Evolutionary conservation across 2,797 vertebrate genomes (phyloP), one percentile per base, ranked within the genome.

Genomic region (Zenarchopterus dispar): DNA sequence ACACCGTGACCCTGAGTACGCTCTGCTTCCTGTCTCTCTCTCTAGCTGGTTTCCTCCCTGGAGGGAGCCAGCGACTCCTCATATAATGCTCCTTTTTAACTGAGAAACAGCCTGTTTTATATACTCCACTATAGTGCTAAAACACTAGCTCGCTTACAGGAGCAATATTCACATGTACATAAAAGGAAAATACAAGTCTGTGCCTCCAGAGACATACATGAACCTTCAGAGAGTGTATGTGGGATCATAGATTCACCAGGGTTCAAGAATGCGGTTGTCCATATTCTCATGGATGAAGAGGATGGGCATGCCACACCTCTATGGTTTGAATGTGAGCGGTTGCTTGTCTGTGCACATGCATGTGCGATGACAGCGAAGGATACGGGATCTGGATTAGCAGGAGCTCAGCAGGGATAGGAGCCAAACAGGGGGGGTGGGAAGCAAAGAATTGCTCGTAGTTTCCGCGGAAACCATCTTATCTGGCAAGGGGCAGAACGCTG

Each of bases 401-500:
- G 19, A 66, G 68, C 76, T 36, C 79, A 76, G 82, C 73, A 70
- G 67, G 75, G 70, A 66, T 49, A 67, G 28, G 28, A 28, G 2
- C 28, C 5, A 8, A 28, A 28, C 28, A 73, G 64, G 63, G 65
- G 70, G 73, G 78, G 54, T 62, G 39, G 81, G 70, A 80, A 84
- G 73, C 44, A n/a, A 46, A 72, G 77, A 62, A 55, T 66, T 8
- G 56, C 66, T 62, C 15, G 47, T 77, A 52, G 79, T 88, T 88
- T 88, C 84, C 86, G 87, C 73, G 50, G 81, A 89, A 89, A 85
- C 84, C 65, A 60, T 83, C 83, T 88, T 91, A 91, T 92, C 90
- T 91, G 84, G 87, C 78, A 9, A 78, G 78, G 82, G 73, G 63
- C 82, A 90, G 70, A 68, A 61, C 77, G 51, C 39, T 43, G 67